These are phyloP conservation scores for Acronicta psi DNA, from an alignment of 2,888 invertebrate species.

Conservation along the genomic window DNA sequence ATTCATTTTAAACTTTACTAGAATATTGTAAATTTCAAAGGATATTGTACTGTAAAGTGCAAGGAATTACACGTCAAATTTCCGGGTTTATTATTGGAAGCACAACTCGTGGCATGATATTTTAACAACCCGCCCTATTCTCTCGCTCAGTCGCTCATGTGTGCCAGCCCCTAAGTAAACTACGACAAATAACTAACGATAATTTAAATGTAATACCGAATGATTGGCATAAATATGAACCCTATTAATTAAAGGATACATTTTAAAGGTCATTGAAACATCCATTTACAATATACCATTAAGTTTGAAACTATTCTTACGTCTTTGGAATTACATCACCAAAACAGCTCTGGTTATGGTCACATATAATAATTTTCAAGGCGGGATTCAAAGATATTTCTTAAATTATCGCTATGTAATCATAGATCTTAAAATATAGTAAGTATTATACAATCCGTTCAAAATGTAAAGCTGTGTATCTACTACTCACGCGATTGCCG, in stretches of 20 bases:
- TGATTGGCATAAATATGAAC: conserved; percentile 61
- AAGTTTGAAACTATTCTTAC: conserved; percentile 85
- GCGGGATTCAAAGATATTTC: conserved; percentile 78
- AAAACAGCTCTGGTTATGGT: conserved; percentile 87
- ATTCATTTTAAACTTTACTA: too few relatives aligned
- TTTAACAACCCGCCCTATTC: background rate
- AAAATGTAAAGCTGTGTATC: conserved; percentile 28
- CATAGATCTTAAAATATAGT: conserved; percentile 51
- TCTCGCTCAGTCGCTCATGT: background rate
- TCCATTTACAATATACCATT: conserved; percentile 70
- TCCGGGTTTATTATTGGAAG: background rate
- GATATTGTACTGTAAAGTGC: too few relatives aligned
- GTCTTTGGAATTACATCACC: conserved; percentile 89
- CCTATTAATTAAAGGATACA: conserved; percentile 57
- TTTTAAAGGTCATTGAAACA: conserved; percentile 56
- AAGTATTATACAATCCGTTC: conserved; percentile 58
- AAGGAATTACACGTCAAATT: background rate
- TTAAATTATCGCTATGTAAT: conserved; percentile 53
- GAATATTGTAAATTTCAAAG: background rate
- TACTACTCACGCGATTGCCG: too few relatives aligned
- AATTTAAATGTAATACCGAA: conserved; percentile 60
- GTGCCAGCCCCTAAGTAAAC: conserved; percentile 32
- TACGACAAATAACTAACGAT: conserved; percentile 55
- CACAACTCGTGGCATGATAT: background rate
- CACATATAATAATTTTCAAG: conserved; percentile 81